Percentiles rank a stretch among this genome's conserved stretches.
Conservation (phyloP, 2,797 vertebrate genomes). For the Orientallactaga sibirica region DNA sequence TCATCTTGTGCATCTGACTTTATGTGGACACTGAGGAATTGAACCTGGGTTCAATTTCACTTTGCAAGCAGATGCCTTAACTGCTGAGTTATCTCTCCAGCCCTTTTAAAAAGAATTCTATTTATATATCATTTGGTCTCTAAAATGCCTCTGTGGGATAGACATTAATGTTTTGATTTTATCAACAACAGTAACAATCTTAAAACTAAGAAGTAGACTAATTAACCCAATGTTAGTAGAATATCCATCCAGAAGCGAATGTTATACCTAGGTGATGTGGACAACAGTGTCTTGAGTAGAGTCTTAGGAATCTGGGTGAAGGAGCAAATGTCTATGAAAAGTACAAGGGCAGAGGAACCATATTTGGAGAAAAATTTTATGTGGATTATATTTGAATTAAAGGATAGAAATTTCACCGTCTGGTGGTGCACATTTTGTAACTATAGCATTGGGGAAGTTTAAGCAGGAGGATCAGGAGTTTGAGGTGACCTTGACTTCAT, state of each 20-base stretch:
- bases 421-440: not conserved
- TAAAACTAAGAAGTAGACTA: not conserved
- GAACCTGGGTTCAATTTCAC: too few species aligned
- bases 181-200: not conserved
- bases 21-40: too few species aligned
- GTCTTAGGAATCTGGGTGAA: not conserved
- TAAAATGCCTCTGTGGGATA: not conserved
- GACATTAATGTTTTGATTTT: conserved; percentile 8
- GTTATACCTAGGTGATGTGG: not conserved
- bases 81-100: too few species aligned
- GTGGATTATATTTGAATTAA: not conserved
- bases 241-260: not conserved
- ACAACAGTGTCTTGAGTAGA: not conserved
- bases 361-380: not conserved
- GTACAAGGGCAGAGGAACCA: not conserved
- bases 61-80: not conserved
- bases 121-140: not conserved
- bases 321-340: not conserved
- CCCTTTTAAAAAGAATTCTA: not conserved
- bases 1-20: too few species aligned
- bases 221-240: not conserved
- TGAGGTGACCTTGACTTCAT: not conserved
- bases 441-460: not conserved
- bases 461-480: not conserved
- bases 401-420: not conserved